These are phyloP conservation scores for Oxyura jamaicensis DNA, from an alignment of 2,113 vertebrate species.

Conservation along the genomic window DNA sequence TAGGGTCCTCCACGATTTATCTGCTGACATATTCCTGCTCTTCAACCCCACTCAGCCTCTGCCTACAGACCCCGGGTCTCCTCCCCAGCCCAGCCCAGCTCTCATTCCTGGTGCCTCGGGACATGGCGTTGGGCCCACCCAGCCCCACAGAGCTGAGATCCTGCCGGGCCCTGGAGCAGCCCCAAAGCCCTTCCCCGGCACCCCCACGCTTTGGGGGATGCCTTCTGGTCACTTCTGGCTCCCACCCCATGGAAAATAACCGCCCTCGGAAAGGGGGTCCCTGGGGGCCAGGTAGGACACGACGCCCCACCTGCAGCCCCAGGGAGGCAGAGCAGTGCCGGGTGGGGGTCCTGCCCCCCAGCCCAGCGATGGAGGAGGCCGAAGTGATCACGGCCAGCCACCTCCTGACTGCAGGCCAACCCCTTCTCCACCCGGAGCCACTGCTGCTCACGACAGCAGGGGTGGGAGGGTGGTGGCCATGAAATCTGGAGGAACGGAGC, in stretches of 20 bases:
- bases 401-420: neutral
- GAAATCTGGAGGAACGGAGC: neutral
- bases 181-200: neutral
- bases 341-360: neutral
- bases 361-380: neutral
- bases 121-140: fast-evolving
- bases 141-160: neutral
- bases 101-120: neutral
- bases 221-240: neutral
- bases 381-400: neutral
- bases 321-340: neutral
- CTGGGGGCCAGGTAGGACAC: neutral
- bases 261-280: neutral
- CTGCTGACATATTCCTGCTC: neutral
- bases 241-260: neutral
- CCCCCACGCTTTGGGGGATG: neutral
- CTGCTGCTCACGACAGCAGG: neutral
- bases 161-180: neutral
- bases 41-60: neutral
- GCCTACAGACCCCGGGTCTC: neutral
- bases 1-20: neutral
- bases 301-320: neutral
- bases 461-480: neutral
- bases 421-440: neutral
- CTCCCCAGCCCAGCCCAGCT: neutral